phyloP scores from a whole-genome alignment of 2,888 invertebrate species.

The Tiliacea aurago region DNA sequence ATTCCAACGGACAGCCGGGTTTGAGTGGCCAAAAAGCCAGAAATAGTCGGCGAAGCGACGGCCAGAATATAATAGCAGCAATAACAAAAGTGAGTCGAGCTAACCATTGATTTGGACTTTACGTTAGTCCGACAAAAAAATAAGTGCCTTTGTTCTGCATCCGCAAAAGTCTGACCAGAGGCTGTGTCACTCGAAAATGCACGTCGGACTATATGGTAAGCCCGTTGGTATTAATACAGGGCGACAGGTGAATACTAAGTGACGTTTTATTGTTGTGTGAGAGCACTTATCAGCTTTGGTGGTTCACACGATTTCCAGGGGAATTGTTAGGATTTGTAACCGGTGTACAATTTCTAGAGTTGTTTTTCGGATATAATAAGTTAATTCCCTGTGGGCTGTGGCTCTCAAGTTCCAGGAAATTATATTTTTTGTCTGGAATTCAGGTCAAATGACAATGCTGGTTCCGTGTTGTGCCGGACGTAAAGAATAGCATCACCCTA shows the following conservation, averaged over 20 bases:
- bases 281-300: slow-evolving; percentile 70
- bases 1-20: slow-evolving; percentile 69
- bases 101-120: slow-evolving; percentile 90
- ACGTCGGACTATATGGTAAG: slow-evolving; percentile 76
- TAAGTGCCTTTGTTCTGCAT: slow-evolving; percentile 83
- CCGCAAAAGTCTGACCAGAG: slow-evolving; percentile 83
- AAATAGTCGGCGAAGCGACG: slow-evolving; percentile 73
- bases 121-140: slow-evolving; percentile 83
- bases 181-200: slow-evolving; percentile 80
- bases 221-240: slow-evolving; percentile 81
- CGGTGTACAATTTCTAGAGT: neutral
- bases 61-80: slow-evolving; percentile 84
- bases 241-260: slow-evolving; percentile 86
- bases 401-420: neutral
- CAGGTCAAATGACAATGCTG: no score
- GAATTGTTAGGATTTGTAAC: slow-evolving; percentile 44
- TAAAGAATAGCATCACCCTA: no score
- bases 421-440: neutral
- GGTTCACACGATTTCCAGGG: slow-evolving; percentile 50
- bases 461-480: no score
- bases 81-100: slow-evolving; percentile 88
- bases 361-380: slow-evolving; percentile 9
- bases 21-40: slow-evolving; percentile 76
- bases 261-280: slow-evolving; percentile 78
- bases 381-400: neutral